phyloP scores from a whole-genome alignment of 2,888 invertebrate species.

The Onthophagus sagittarius region DNA sequence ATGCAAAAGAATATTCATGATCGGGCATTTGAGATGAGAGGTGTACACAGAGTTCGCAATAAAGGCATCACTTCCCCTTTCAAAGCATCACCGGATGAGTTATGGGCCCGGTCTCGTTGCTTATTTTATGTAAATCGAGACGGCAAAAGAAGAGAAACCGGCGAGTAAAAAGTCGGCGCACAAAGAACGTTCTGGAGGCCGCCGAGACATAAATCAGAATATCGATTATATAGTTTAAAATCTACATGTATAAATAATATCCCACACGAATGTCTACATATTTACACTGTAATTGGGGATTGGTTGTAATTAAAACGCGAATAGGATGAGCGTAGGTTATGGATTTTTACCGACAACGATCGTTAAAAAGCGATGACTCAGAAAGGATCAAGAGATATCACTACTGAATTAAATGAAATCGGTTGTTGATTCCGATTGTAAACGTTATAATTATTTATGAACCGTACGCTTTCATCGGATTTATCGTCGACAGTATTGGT shows the following conservation, averaged over 20 bases:
- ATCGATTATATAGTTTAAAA: conserved; percentile 21
- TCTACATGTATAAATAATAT: conserved; percentile 27
- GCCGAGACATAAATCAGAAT: conserved; percentile 20
- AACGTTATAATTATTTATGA: neutral
- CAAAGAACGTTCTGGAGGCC: neutral
- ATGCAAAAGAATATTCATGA: conserved; percentile 14
- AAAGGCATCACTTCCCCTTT: conserved; percentile 13
- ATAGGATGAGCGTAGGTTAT: neutral
- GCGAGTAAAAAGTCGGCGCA: conserved; percentile 3
- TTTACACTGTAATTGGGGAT: conserved; percentile 31
- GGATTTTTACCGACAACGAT: neutral
- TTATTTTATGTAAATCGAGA: conserved; percentile 11
- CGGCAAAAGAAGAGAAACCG: conserved; percentile 2
- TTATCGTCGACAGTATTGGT: neutral
- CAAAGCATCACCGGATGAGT: conserved; percentile 3
- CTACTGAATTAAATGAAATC: neutral
- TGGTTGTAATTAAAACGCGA: neutral
- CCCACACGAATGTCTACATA: conserved; percentile 26
- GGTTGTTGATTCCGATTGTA: neutral
- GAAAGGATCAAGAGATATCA: neutral
- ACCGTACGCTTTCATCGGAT: neutral
- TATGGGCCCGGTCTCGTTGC: conserved; percentile 1
- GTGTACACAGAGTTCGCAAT: conserved; percentile 2
- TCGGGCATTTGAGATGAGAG: conserved; percentile 6
- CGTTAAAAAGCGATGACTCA: neutral